These are phyloP conservation scores for Ptilodon capucinus DNA, from an alignment of 2,888 invertebrate species.

Conservation along the genomic window DNA sequence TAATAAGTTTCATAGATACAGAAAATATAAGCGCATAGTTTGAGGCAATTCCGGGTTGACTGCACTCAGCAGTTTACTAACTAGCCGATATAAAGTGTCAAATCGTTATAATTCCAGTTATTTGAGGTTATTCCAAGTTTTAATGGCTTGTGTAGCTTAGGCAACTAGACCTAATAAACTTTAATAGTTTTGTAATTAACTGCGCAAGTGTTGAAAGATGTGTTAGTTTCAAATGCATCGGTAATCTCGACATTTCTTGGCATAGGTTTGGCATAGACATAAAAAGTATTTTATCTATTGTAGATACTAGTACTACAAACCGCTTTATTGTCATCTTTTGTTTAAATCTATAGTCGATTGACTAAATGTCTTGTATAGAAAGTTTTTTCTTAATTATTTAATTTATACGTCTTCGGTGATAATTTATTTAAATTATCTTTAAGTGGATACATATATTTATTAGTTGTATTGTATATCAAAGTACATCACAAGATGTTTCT, in stretches of 20 bases:
- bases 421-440: not conserved
- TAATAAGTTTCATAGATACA: not conserved
- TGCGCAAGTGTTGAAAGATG: constrained; percentile 10
- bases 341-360: too few species aligned
- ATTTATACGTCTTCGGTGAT: too few species aligned
- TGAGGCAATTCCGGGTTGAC: too few species aligned
- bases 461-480: constrained; percentile 3
- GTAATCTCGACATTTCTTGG: not conserved
- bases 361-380: too few species aligned
- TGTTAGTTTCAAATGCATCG: too few species aligned
- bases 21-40: too few species aligned
- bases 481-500: constrained; percentile 20
- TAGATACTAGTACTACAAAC: too few species aligned
- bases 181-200: constrained; percentile 17
- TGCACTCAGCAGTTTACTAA: constrained; percentile 1
- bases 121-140: constrained; percentile 17
- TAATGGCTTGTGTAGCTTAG: constrained; percentile 12
- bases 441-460: not conserved
- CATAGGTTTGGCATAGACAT: too few species aligned
- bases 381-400: too few species aligned
- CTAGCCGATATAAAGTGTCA: constrained; percentile 20
- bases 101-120: constrained; percentile 15
- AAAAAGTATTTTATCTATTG: too few species aligned
- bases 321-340: too few species aligned
- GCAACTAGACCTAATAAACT: constrained; percentile 4